Percentiles rank a stretch among this genome's conserved stretches.
Conservation (phyloP, 2,113 vertebrate species). For the Seriola aureovittata region DNA sequence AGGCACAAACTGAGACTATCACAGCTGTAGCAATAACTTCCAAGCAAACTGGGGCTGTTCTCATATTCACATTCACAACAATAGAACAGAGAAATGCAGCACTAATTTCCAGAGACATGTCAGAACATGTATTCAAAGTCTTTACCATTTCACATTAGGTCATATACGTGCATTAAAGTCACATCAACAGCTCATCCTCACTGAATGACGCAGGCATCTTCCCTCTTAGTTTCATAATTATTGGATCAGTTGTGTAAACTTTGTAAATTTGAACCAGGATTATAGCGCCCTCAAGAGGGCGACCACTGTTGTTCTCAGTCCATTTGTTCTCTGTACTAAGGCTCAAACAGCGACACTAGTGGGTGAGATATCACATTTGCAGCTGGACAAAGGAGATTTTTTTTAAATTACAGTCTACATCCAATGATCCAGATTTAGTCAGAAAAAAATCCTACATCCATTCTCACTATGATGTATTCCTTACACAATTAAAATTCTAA, state of each 20-base stretch:
- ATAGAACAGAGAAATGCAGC: constrained; percentile 5
- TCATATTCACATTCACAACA: constrained; percentile 5
- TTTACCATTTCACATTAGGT: constrained; percentile 9
- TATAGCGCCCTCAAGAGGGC: constrained; percentile 59
- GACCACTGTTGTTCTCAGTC: not conserved
- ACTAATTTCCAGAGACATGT: constrained; percentile 42
- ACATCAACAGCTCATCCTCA: constrained; percentile 39
- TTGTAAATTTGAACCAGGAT: constrained; percentile 8
- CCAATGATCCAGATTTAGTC: not conserved
- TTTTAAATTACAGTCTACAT: not conserved
- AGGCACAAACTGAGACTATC: constrained; percentile 2
- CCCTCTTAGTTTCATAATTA: constrained; percentile 55
- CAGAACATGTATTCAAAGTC: constrained; percentile 28
- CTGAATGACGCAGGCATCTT: constrained; percentile 40
- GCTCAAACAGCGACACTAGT: not conserved
- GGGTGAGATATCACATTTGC: not conserved
- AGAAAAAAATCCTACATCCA: not conserved
- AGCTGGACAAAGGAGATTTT: not conserved
- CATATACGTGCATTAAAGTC: constrained; percentile 42
- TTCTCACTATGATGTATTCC: not conserved
- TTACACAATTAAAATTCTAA: not conserved
- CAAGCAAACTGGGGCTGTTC: constrained; percentile 33
- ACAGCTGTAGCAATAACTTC: constrained; percentile 10
- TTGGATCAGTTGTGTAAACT: constrained; percentile 3
- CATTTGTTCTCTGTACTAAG: not conserved